These are phyloP conservation scores for Isurus oxyrinchus DNA, from an alignment of 2,113 vertebrate genomes.

Conservation along the genomic window DNA sequence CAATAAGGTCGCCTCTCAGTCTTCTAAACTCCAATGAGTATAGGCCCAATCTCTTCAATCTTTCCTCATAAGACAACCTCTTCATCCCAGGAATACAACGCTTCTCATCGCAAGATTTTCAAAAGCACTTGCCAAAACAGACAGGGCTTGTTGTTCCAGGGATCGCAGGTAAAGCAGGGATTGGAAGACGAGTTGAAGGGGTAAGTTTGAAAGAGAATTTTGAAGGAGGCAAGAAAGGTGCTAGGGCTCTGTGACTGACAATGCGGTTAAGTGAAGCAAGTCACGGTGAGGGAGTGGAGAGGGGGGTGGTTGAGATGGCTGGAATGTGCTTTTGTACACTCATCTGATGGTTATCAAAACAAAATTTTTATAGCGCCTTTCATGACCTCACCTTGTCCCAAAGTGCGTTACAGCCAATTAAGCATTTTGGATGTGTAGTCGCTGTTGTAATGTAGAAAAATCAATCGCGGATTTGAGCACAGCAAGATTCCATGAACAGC, in stretches of 20 bases:
- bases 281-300: slow-evolving; percentile 45
- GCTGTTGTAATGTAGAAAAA: too few relatives aligned
- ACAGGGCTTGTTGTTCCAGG: background rate
- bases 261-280: slow-evolving; percentile 50
- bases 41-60: too few relatives aligned
- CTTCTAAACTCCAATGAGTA: too few relatives aligned
- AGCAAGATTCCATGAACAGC: background rate
- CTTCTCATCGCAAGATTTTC: background rate
- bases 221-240: too few relatives aligned
- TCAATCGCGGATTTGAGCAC: too few relatives aligned
- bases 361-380: background rate
- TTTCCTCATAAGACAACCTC: too few relatives aligned
- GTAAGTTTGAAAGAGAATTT: background rate
- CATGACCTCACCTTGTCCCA: too few relatives aligned
- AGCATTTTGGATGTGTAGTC: too few relatives aligned
- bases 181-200: background rate
- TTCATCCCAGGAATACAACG: too few relatives aligned
- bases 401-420: too few relatives aligned
- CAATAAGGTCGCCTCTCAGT: too few relatives aligned
- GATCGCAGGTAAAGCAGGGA: background rate
- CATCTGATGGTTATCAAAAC: background rate
- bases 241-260: slow-evolving; percentile 41
- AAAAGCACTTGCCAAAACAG: background rate
- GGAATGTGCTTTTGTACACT: background rate
- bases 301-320: slow-evolving; percentile 30